Evolutionary conservation across 2,888 invertebrate genomes (phyloP), one percentile per base, ranked within the genome.

Genomic region (Bursaphelenchus okinawaensis): DNA sequence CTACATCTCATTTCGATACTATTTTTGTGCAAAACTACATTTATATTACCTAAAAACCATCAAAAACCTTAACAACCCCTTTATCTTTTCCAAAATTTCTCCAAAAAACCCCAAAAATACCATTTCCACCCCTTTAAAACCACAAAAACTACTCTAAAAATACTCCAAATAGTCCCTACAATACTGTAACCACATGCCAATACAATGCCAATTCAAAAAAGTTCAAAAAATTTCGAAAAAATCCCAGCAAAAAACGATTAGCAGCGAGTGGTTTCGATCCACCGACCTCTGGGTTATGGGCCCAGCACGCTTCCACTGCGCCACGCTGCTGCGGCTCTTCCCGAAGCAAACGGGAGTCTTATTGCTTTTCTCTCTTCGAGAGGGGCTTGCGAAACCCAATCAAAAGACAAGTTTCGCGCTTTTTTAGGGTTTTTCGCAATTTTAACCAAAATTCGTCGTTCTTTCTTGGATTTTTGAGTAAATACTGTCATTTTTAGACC

Each of bases 241-340:
- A 40, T 1, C 31, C 7, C n/a, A 16, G 40, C 40, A 40, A 40
- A 40, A 40, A 40, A 4, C 40, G 40, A 63, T 61, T 71, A 73
- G 75, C 71, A 75, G 69, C 74, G 74, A 73, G 80, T 82, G 79
- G 81, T 83, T 83, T 83, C 83, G 82, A 83, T 83, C 83, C 79
- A 90, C 90, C 90, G 90, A 90, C 89, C 90, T 90, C 90, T 90
- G 90, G 90, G 89, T 89, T 89, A 89, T 89, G 89, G 88, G 89
- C 89, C 89, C 88, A 89, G 88, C 89, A 89, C 88, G 88, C 89
- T 89, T 82, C 89, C 88, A 88, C 89, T 89, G 89, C 89, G 89
- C 89, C 88, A 89, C 88, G 89, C 88, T 89, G 88, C 89, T 88
- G n/a, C 40, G 40, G 40, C 6, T n/a, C n/a, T n/a, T n/a, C n/a